Conservation (phyloP, 2,113 vertebrate genomes). For the Leucopsar rothschildi region DNA sequence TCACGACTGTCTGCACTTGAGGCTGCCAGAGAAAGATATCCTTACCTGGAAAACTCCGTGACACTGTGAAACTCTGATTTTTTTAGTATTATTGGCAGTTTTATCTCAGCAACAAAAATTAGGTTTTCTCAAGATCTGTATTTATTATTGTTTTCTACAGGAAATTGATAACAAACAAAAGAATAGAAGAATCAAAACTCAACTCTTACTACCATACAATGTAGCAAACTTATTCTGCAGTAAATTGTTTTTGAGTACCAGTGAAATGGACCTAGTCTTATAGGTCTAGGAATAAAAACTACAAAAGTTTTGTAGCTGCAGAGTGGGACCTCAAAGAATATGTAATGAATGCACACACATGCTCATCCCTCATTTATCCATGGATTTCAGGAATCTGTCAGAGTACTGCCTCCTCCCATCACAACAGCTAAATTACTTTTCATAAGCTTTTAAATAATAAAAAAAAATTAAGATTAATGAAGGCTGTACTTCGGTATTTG, state of each 20-base stretch:
- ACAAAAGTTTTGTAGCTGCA: neutral
- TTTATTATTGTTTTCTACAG: neutral
- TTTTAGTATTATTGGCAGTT: neutral
- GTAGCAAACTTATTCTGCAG: neutral
- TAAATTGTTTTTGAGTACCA: neutral
- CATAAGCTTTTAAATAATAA: neutral
- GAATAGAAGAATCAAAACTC: neutral
- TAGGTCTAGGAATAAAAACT: neutral
- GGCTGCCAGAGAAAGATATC: neutral
- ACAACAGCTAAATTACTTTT: constrained; percentile 17
- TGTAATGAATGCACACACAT: neutral
- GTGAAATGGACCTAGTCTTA: neutral
- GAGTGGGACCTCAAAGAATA: neutral
- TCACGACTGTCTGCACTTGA: neutral
- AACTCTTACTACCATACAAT: neutral
- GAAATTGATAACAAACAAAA: neutral
- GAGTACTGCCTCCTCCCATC: neutral
- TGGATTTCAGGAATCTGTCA: neutral
- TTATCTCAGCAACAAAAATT: neutral
- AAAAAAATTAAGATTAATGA: neutral
- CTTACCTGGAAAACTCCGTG: neutral
- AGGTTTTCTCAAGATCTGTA: neutral
- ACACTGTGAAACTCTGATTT: neutral
- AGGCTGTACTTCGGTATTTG: neutral
- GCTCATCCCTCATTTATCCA: neutral